These are phyloP conservation scores for Andrena camellia DNA, from an alignment of 2,888 invertebrate species.

Conservation along the genomic window DNA sequence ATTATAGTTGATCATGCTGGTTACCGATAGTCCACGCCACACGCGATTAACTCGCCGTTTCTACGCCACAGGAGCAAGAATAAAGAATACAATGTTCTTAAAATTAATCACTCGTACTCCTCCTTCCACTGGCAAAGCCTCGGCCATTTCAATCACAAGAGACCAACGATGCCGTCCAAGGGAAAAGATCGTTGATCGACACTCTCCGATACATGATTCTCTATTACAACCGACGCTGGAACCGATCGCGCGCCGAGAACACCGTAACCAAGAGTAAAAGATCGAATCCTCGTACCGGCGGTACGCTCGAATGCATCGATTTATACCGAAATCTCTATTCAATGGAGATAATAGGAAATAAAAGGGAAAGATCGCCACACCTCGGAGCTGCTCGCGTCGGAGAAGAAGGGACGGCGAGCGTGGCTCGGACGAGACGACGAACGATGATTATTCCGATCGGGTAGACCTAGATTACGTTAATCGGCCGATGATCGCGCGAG, in stretches of 20 bases:
- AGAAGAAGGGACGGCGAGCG: not conserved
- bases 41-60: too few relatives aligned
- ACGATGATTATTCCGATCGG: not conserved
- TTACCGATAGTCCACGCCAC: too few relatives aligned
- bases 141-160: not conserved
- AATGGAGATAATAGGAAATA: too few relatives aligned
- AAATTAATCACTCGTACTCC: not conserved
- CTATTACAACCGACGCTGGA: not conserved
- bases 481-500: too few relatives aligned
- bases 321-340: not conserved
- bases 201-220: not conserved
- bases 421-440: not conserved
- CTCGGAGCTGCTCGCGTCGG: not conserved
- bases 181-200: conserved; percentile 44
- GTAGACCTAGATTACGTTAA: not conserved
- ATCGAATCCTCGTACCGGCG: not conserved
- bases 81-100: not conserved
- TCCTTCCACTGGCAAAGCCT: not conserved
- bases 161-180: conserved; percentile 7
- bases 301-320: not conserved
- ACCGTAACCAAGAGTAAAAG: not conserved
- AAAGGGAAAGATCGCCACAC: not conserved
- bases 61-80: not conserved
- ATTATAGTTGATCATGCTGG: too few relatives aligned
- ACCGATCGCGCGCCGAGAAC: not conserved